These are phyloP conservation scores for Coregonus suidteri DNA, from an alignment of 2,797 vertebrate species.

Conservation along the genomic window DNA sequence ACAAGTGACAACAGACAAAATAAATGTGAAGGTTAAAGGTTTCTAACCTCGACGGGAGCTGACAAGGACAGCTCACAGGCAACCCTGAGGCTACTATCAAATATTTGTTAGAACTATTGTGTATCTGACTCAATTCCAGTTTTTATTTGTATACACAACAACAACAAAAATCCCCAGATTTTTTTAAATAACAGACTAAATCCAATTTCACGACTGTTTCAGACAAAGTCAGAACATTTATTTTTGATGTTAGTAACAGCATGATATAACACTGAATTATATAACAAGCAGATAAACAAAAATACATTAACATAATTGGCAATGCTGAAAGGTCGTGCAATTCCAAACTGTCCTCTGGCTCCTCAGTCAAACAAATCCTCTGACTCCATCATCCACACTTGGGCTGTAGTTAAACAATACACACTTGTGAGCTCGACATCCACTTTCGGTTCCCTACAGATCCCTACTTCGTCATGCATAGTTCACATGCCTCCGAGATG, in stretches of 20 bases:
- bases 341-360: background rate
- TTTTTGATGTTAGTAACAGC: background rate
- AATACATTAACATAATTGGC: background rate
- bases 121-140: background rate
- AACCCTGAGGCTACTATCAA: background rate
- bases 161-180: too few relatives aligned
- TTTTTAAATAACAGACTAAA: background rate
- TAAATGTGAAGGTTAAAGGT: background rate
- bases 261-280: background rate
- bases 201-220: background rate
- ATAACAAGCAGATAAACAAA: background rate
- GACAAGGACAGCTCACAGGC: background rate
- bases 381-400: conserved; percentile 26
- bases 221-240: too few relatives aligned
- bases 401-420: conserved; percentile 43
- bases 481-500: conserved; percentile 50
- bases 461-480: conserved; percentile 35
- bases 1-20: background rate
- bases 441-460: background rate
- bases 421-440: conserved; percentile 31
- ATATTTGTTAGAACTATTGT: background rate
- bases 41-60: background rate
- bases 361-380: background rate
- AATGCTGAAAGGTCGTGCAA: background rate
- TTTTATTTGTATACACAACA: background rate